phyloP scores from a whole-genome alignment of 2,797 vertebrate species.

The Girardinus metallicus region DNA sequence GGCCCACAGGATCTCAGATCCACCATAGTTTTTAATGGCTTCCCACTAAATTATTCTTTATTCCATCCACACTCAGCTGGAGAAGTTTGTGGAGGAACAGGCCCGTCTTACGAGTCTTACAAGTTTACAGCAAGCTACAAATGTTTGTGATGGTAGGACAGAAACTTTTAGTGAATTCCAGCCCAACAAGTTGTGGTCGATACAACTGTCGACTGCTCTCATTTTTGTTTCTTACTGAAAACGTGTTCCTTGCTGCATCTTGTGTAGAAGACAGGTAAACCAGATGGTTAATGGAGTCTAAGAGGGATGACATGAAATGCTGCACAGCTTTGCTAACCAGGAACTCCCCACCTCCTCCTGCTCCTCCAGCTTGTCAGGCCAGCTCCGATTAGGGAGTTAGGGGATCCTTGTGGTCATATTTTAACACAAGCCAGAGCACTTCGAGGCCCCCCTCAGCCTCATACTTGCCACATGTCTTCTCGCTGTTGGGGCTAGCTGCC shows the following conservation, averaged over 20 bases:
- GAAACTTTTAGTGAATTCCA: background rate
- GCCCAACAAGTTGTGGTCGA: background rate
- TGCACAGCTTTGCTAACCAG: slow-evolving; percentile 22
- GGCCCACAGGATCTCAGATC: background rate
- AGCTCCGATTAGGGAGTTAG: slow-evolving; percentile 51
- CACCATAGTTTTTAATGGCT: background rate
- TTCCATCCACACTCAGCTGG: background rate
- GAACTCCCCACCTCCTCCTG: slow-evolving; percentile 5
- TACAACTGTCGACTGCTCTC: background rate
- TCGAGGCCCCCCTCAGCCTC: slow-evolving; percentile 51
- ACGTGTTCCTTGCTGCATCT: background rate
- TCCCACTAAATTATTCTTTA: background rate
- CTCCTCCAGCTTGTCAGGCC: slow-evolving; percentile 24
- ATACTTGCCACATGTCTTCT: slow-evolving; percentile 43
- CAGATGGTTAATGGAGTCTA: slow-evolving; percentile 47
- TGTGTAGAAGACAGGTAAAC: slow-evolving; percentile 39
- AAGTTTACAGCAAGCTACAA: background rate
- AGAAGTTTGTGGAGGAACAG: background rate
- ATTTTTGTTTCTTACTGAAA: background rate
- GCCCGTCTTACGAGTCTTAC: background rate
- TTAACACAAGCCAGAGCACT: slow-evolving; percentile 59
- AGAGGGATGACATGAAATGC: slow-evolving; percentile 53
- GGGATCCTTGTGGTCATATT: slow-evolving; percentile 62
- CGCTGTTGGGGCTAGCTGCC: slow-evolving; percentile 56
- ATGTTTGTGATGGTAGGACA: background rate